A percentile compares a stretch with the other conserved stretches of the same genome.
Conservation (phyloP, 2,888 invertebrate species). For the Fissipunctia ypsillon region DNA sequence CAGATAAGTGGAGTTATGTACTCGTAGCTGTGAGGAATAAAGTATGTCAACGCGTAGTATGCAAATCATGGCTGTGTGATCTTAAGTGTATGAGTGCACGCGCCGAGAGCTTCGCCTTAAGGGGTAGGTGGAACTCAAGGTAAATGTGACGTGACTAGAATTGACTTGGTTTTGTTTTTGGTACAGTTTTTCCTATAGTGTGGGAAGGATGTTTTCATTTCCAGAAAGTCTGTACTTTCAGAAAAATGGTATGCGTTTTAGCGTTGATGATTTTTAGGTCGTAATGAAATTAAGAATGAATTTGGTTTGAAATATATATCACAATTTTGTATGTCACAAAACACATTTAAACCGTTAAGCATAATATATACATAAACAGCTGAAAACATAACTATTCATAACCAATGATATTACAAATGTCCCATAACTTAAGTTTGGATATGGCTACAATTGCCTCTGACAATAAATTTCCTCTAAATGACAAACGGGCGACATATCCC, state of each 20-base stretch:
- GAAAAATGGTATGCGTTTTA: neutral
- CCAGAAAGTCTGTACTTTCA: neutral
- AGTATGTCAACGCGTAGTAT: constrained; percentile 62
- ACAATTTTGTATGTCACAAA: neutral
- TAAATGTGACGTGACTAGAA: constrained; percentile 47
- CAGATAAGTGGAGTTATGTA: constrained; percentile 66
- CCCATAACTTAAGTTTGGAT: constrained; percentile 3
- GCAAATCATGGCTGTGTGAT: constrained; percentile 64
- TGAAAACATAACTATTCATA: constrained; percentile 6
- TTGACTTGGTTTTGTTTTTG: constrained; percentile 3
- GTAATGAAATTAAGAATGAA: neutral
- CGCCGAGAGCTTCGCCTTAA: constrained; percentile 50
- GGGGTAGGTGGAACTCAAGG: constrained; percentile 42
- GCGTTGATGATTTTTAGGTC: neutral
- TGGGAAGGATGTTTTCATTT: neutral
- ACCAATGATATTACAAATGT: constrained; percentile 2
- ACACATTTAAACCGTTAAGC: neutral
- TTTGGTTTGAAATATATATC: neutral
- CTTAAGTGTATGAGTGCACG: constrained; percentile 67
- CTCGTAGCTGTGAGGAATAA: constrained; percentile 65
- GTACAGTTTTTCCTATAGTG: constrained; percentile 22
- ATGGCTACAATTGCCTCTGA: neutral
- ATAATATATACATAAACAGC: constrained; percentile 16
- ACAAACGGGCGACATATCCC: constrained; percentile 39
- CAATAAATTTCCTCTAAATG: constrained; percentile 47